Percentiles rank a stretch among this genome's conserved stretches.
These are phyloP conservation scores for Chelonia mydas DNA, from an alignment of 2,797 vertebrate species.

Conservation along the genomic window DNA sequence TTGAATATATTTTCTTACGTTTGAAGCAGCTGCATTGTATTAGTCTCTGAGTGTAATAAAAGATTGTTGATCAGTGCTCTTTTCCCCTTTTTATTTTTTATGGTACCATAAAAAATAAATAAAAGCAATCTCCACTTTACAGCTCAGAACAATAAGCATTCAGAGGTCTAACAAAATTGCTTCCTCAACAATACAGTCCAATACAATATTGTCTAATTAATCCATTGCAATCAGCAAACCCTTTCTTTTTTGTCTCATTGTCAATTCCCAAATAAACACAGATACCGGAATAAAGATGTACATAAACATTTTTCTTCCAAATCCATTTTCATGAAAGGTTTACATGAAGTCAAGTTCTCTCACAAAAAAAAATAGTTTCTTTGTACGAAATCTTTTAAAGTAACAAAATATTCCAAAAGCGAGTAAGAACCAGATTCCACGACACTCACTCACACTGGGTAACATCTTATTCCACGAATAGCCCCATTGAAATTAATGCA, in stretches of 20 bases:
- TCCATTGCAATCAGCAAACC: not conserved
- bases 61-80: slow-evolving; percentile 3
- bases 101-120: not conserved
- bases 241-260: not conserved
- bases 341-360: not conserved
- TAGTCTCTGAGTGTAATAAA: slow-evolving; percentile 9
- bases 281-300: not conserved
- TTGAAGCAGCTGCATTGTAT: slow-evolving; percentile 55
- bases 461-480: not conserved
- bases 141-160: not conserved
- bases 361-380: not conserved
- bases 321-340: not conserved
- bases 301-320: not conserved
- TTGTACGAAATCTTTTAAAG: not conserved
- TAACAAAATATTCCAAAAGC: not conserved
- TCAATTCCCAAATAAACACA: not conserved
- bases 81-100: not conserved
- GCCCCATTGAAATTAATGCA: not conserved
- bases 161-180: not conserved
- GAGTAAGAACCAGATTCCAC: not conserved
- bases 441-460: not conserved
- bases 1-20: slow-evolving; percentile 14
- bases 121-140: not conserved
- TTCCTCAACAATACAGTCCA: not conserved
- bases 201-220: not conserved